Evolutionary conservation across 2,888 invertebrate species (phyloP).

Genomic region (Tupiocoris notatus): DNA sequence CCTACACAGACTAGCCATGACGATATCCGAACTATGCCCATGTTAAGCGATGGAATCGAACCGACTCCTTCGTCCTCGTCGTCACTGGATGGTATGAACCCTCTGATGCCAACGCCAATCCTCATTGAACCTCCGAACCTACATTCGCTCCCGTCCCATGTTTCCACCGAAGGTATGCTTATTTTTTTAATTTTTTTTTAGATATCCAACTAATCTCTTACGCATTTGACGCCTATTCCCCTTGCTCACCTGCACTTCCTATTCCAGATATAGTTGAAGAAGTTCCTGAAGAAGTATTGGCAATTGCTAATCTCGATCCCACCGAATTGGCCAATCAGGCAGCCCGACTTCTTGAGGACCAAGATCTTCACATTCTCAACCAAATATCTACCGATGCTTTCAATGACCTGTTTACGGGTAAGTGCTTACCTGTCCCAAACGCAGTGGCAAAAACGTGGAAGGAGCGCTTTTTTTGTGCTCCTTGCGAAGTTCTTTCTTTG

Average conservation of each 20-base stretch:
- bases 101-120: slow-evolving; percentile 9
- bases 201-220: neutral
- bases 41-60: slow-evolving; percentile 17
- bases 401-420: slow-evolving; percentile 76
- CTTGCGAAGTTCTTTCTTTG: too few relatives aligned
- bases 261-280: slow-evolving; percentile 50
- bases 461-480: too few relatives aligned
- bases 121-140: slow-evolving; percentile 4
- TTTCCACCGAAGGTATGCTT: slow-evolving; percentile 23
- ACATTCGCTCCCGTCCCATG: slow-evolving; percentile 13
- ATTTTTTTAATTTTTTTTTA: neutral
- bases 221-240: neutral
- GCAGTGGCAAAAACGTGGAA: too few relatives aligned
- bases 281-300: slow-evolving; percentile 62
- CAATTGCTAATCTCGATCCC: slow-evolving; percentile 56
- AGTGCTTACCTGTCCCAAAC: too few relatives aligned
- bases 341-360: slow-evolving; percentile 66
- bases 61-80: slow-evolving; percentile 10
- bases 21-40: slow-evolving; percentile 5
- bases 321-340: slow-evolving; percentile 66
- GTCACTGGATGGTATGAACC: slow-evolving; percentile 2
- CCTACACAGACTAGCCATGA: neutral
- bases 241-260: neutral
- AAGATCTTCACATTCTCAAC: slow-evolving; percentile 74
- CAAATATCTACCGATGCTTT: slow-evolving; percentile 79